A percentile compares a stretch with the other conserved stretches of the same genome.
These are phyloP conservation scores for Babyrousa celebensis DNA, from an alignment of 2,797 vertebrate genomes.

Conservation along the genomic window DNA sequence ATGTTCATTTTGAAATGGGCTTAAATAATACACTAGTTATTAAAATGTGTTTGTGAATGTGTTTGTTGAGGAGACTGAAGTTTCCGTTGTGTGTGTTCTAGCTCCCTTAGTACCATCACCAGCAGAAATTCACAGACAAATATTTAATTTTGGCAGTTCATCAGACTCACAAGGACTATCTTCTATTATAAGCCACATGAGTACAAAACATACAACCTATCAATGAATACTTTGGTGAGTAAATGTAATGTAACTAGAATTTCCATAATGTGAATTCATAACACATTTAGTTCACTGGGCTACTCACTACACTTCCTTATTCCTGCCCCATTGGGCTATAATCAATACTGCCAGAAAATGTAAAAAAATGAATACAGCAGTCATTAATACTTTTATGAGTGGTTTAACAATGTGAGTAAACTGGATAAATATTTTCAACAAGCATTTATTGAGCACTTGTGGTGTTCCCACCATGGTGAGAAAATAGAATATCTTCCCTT, in stretches of 20 bases:
- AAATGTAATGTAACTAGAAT: slow-evolving; percentile 61
- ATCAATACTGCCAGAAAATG: slow-evolving; percentile 55
- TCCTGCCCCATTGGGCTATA: slow-evolving; percentile 30
- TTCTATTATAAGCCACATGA: slow-evolving; percentile 55
- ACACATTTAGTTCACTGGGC: slow-evolving; percentile 11
- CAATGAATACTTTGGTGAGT: slow-evolving; percentile 67
- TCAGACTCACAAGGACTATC: neutral
- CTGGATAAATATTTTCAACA: slow-evolving; percentile 63
- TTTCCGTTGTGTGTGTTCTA: slow-evolving; percentile 31
- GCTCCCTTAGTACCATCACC: neutral
- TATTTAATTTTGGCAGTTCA: slow-evolving; percentile 47
- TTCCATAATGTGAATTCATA: slow-evolving; percentile 53
- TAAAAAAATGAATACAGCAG: slow-evolving; percentile 45
- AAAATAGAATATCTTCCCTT: slow-evolving; percentile 42
- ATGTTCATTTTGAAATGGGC: slow-evolving; percentile 52
- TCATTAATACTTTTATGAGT: slow-evolving; percentile 38
- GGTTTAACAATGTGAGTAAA: slow-evolving; percentile 39
- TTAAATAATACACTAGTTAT: slow-evolving; percentile 55
- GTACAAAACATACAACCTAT: slow-evolving; percentile 37
- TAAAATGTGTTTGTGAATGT: slow-evolving; percentile 42
- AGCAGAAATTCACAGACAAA: slow-evolving; percentile 58
- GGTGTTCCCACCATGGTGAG: neutral
- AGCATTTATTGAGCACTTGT: neutral
- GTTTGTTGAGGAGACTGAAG: neutral
- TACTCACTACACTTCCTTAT: slow-evolving; percentile 53